Evolutionary conservation across 2,888 invertebrate genomes (phyloP).

Genomic region (Hyles lineata): DNA sequence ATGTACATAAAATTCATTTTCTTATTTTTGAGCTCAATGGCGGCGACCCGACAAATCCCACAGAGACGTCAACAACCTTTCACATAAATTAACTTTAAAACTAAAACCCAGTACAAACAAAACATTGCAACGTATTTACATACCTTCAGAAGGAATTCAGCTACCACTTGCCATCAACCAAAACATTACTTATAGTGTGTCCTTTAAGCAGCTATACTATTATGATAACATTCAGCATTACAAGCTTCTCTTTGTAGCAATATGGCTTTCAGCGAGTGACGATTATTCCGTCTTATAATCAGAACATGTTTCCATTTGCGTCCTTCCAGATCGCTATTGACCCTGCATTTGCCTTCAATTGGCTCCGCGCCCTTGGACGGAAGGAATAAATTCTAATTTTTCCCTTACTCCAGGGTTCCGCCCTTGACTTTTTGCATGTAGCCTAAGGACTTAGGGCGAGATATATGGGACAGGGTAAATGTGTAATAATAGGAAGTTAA

Average conservation of each 20-base stretch:
- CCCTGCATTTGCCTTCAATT: conserved; percentile 18
- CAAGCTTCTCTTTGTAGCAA: background rate
- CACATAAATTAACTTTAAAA: too few relatives aligned
- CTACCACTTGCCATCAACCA: too few relatives aligned
- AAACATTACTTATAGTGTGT: too few relatives aligned
- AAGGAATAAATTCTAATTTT: conserved; percentile 34
- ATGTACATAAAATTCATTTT: too few relatives aligned
- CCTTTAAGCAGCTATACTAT: background rate
- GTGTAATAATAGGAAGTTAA: conserved; percentile 31
- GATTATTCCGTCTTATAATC: conserved; percentile 6
- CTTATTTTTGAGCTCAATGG: too few relatives aligned
- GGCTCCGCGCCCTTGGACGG: conserved; percentile 6
- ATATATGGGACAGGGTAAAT: conserved; percentile 40
- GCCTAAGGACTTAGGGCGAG: conserved; percentile 38
- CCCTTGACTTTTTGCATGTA: conserved; percentile 47
- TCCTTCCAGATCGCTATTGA: conserved; percentile 21
- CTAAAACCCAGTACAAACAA: too few relatives aligned
- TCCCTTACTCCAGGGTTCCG: conserved; percentile 42
- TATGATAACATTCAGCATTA: conserved; percentile 2
- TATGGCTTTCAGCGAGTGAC: conserved; percentile 1
- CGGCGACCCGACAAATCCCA: too few relatives aligned
- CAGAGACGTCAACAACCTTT: too few relatives aligned
- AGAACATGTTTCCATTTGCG: conserved; percentile 18
- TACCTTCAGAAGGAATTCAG: too few relatives aligned
- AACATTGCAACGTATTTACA: too few relatives aligned